Evolutionary conservation across 2,113 vertebrate species (phyloP).

Genomic region (Protomyctophum bolini): DNA sequence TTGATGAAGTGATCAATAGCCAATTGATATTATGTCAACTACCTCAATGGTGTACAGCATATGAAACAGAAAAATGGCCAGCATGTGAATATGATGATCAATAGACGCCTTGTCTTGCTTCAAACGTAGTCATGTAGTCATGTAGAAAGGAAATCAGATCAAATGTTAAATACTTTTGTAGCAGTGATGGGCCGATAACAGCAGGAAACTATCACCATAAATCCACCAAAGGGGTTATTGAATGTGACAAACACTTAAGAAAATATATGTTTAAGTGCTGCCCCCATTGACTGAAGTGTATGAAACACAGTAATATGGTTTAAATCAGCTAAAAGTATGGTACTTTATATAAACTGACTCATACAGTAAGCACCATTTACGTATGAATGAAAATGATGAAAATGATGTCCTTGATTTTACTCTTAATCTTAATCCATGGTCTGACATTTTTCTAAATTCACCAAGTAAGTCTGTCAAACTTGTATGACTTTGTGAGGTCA

Average conservation of each 20-base stretch:
- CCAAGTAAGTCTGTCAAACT: conserved; percentile 7
- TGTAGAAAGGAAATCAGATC: conserved; percentile 19
- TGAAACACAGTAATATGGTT: not conserved
- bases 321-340: not conserved
- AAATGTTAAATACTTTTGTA: conserved; percentile 14
- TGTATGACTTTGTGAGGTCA: conserved; percentile 15
- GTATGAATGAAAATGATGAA: not conserved
- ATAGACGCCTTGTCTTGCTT: not conserved
- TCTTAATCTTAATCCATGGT: not conserved
- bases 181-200: conserved; percentile 7
- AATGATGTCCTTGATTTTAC: not conserved
- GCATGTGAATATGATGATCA: too few relatives aligned
- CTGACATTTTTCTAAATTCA: not conserved
- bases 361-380: conserved; percentile 5
- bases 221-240: conserved; percentile 16
- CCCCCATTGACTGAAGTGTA: not conserved
- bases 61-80: too few relatives aligned
- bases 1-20: not conserved
- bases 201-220: conserved; percentile 19
- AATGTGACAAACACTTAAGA: conserved; percentile 27
- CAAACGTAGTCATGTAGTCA: conserved; percentile 9
- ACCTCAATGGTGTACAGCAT: not conserved
- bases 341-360: conserved; percentile 18
- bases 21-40: conserved; percentile 3
- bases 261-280: conserved; percentile 12